These are phyloP conservation scores for Stichopus chloronotus DNA, from an alignment of 35 echinoderm and acorn worm species.

Conservation along the genomic window DNA sequence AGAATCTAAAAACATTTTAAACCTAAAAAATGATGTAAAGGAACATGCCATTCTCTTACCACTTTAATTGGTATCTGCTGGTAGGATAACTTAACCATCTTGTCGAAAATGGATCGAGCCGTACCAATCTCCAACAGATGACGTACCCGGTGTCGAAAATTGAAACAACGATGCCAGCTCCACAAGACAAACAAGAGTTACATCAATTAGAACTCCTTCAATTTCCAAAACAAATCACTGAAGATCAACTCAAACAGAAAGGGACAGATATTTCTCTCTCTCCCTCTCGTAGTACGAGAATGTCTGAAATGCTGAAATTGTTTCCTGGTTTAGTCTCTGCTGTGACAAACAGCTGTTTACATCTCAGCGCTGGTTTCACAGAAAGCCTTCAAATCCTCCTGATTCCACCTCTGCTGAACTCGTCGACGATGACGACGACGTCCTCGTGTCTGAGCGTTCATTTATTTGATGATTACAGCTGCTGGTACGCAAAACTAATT, in stretches of 20 bases:
- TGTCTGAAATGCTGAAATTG: neutral
- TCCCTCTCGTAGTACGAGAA: neutral
- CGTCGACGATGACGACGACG: neutral
- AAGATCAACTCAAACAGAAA: neutral
- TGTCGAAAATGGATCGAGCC: neutral
- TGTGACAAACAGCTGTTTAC: neutral
- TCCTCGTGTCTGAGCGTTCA: neutral
- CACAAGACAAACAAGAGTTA: too few relatives aligned
- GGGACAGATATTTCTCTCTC: neutral
- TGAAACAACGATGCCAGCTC: too few relatives aligned
- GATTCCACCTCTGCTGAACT: constrained; percentile 18
- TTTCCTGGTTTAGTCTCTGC: too few relatives aligned
- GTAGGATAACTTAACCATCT: constrained; percentile 5
- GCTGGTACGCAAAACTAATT: neutral
- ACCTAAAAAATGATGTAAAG: too few relatives aligned
- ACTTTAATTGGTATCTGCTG: neutral
- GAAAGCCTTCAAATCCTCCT: neutral
- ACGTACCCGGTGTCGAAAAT: too few relatives aligned
- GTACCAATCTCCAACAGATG: too few relatives aligned
- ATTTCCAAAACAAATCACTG: neutral
- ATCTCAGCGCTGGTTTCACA: neutral
- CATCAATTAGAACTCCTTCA: neutral
- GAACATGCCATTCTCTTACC: neutral
- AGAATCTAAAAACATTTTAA: too few relatives aligned
- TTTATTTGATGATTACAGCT: constrained; percentile 6